Percentiles rank a stretch among this genome's conserved stretches.
phyloP scores from a whole-genome alignment of 2,797 vertebrate genomes.

The Saxicola maurus region DNA sequence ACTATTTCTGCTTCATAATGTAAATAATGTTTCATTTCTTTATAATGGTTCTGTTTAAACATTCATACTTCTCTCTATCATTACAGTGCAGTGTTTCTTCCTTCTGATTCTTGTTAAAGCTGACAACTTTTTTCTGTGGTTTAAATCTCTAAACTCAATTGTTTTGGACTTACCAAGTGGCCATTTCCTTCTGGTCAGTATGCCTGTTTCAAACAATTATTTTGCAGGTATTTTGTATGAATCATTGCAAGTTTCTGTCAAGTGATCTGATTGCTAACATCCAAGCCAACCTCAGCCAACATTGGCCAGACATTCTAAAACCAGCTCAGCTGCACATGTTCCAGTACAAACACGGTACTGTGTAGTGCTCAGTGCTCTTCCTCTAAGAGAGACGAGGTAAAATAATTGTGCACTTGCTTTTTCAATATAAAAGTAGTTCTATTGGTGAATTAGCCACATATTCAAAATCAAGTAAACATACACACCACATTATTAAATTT shows the following conservation, averaged over 20 bases:
- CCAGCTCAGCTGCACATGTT: background rate
- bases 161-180: background rate
- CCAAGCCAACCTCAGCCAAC: background rate
- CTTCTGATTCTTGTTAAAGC: background rate
- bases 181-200: background rate
- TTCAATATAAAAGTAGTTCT: background rate
- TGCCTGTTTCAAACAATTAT: background rate
- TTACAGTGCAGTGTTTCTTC: background rate
- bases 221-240: background rate
- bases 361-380: background rate
- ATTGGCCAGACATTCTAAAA: background rate
- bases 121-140: background rate
- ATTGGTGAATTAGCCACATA: background rate
- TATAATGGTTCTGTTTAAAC: background rate
- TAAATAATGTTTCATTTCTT: background rate
- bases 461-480: background rate
- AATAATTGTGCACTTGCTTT: background rate
- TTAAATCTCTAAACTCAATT: background rate
- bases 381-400: background rate
- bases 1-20: background rate
- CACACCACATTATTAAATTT: background rate
- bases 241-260: background rate
- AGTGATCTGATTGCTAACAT: background rate
- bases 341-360: background rate
- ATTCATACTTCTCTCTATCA: background rate